Percentiles rank a stretch among this genome's conserved stretches.
Conservation (phyloP, 2,113 vertebrate species). For the Sigmodon hispidus region DNA sequence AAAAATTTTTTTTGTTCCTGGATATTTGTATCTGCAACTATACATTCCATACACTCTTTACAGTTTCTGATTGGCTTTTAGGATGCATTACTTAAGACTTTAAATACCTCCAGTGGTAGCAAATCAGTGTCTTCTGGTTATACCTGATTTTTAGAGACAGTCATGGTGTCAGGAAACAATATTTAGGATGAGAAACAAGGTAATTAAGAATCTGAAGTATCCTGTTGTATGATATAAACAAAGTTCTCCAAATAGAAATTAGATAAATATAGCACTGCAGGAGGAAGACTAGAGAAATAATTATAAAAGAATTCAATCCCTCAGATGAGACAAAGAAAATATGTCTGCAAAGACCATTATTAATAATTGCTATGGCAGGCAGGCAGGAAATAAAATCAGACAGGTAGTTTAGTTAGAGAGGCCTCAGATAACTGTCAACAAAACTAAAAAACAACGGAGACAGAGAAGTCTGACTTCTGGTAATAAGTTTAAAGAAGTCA, state of each 20-base stretch:
- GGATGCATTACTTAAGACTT: background rate
- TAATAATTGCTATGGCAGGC: constrained; percentile 74
- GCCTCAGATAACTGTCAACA: constrained; percentile 61
- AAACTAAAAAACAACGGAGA: constrained; percentile 54
- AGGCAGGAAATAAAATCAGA: constrained; percentile 77
- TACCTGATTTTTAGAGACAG: constrained; percentile 26
- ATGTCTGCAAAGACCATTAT: constrained; percentile 66
- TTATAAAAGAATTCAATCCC: background rate
- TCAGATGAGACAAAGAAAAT: background rate
- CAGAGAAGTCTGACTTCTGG: constrained; percentile 60
- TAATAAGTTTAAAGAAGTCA: constrained; percentile 68
- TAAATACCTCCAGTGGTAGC: background rate
- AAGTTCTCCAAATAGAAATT: constrained; percentile 53
- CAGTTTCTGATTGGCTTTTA: constrained; percentile 30
- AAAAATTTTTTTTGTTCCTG: constrained; percentile 20
- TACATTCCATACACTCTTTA: constrained; percentile 6
- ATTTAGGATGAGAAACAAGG: constrained; percentile 49
- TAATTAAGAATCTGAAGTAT: constrained; percentile 12
- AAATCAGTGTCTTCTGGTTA: constrained; percentile 20
- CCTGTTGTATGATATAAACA: background rate
- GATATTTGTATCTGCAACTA: constrained; percentile 47
- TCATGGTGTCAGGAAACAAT: constrained; percentile 21
- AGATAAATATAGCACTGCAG: background rate
- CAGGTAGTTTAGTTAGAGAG: constrained; percentile 64
- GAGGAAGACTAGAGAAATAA: constrained; percentile 16